Conservation (phyloP, 92 coral and sea anemone species). For the Phenganax stokvisi region DNA sequence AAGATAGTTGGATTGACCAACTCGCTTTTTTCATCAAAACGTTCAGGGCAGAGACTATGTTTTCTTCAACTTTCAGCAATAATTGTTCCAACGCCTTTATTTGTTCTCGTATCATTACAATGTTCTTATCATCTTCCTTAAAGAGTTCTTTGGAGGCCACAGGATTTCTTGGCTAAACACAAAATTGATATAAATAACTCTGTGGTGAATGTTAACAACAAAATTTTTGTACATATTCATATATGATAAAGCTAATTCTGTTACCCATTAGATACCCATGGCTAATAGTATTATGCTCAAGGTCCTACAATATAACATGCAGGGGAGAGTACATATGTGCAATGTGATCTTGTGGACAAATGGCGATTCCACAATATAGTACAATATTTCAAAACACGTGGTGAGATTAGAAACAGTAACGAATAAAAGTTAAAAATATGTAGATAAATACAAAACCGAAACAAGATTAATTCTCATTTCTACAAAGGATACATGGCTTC, state of each 20-base stretch:
- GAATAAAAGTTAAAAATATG: neutral
- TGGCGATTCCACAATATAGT: too few relatives aligned
- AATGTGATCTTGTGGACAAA: too few relatives aligned
- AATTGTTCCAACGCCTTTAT: neutral
- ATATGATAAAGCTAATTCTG: neutral
- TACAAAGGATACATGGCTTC: neutral
- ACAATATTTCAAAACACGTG: too few relatives aligned
- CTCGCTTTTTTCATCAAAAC: too few relatives aligned
- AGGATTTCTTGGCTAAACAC: slow-evolving; percentile 4
- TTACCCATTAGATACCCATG: too few relatives aligned
- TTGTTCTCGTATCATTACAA: neutral
- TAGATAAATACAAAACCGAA: neutral
- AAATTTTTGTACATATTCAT: neutral
- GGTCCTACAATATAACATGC: too few relatives aligned
- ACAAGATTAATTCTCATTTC: neutral
- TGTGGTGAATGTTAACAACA: neutral
- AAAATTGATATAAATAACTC: slow-evolving; percentile 12
- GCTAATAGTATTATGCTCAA: too few relatives aligned
- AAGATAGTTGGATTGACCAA: too few relatives aligned
- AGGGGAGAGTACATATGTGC: too few relatives aligned
- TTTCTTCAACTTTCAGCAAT: neutral
- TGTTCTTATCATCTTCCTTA: neutral
- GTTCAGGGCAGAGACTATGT: neutral
- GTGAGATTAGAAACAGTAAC: too few relatives aligned
- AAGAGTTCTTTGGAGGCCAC: neutral